Evolutionary conservation across 2,797 vertebrate species (phyloP), one percentile per base, ranked within the genome.

Genomic region (Molossus molossus): DNA sequence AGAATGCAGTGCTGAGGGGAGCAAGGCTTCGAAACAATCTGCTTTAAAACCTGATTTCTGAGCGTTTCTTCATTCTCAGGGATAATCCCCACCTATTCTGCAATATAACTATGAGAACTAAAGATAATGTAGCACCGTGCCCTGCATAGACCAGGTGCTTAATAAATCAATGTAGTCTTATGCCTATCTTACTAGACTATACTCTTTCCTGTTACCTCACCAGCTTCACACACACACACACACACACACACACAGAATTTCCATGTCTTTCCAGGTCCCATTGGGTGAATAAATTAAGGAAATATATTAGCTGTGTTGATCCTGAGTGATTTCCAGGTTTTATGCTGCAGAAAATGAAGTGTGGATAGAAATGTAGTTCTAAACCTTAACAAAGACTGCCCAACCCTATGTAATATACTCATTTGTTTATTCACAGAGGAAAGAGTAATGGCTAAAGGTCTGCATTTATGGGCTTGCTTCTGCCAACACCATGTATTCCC

Each of bases 31-130:
- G 33, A 65, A 72, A 77, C 15, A 33, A 15, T 13, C 45, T 50
- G 33, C 73, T 40, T n/a, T 27, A 70, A 89, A 90, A 5, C 5
- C 37, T 50, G 18, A 45, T 29, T 87, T 95, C 55, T 82, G 33
- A 53, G 5, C 23, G 58, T 45, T 23, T 67, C 45, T 87, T 93
- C 50, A 75, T 86, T 95, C 75, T 37, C n/a, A 55, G 91, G 55
- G 29, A 58, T 21, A 83, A 65, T 37, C 9, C 9, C 3, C 14
- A 55, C 4, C 25, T 45, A 75, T 1, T 37, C 53, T 93, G 13
- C 23, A 3, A 10, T 33, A 20, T 12, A 79, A 6, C 5, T 40
- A 21, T 25, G 69, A 82, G 37, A 14, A 62, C 29, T 40, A 33
- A 33, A 87, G 5, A 60, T 18, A 23, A 27, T 1, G 20, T 45